Evolutionary conservation across 2,113 vertebrate species (phyloP), one percentile per base, ranked within the genome.

Genomic region (Neogale vison): DNA sequence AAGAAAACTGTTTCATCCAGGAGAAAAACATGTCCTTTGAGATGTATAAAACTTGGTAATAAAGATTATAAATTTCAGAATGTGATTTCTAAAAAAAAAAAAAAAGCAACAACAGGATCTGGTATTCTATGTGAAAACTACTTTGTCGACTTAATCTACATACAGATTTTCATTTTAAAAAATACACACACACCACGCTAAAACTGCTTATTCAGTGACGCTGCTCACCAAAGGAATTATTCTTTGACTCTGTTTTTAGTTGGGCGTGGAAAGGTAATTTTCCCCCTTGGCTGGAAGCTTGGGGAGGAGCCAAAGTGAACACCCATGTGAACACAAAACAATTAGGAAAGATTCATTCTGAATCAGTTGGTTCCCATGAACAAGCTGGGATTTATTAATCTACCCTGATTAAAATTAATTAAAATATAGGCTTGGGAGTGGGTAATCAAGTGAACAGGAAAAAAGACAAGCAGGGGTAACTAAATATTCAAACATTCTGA

Each of bases 181-280:
- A 88, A 80, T 20, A 90, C 29, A 87, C 42, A 89, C 31, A 81
- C 50, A 84, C 42, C 55, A 77, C 84, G 79, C 88, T 74, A 98
- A 98, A 99, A 98, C 96, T 99, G 98, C 98, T 98, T 98, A 98
- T 98, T 97, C 97, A 97, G 98, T 93, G 97, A 97, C 52, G 97
- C 97, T 96, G 63, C 95, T 98, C 97, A 98, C 94, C 90, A 98
- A 98, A 98, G 93, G 97, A 93, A 98, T 98, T 98, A 96, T 98
- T 98, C 96, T 98, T 97, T 95, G 98, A 98, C 97, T 97, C 88
- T 98, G 65, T 55, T 98, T 98, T 98, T 96, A 98, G 98, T 94
- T 98, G 98, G 99, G 98, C 50, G 98, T 98, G 98, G 98, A 98
- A 93, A 65, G 97, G 90, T 98, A 98, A 98, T 99, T 98, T 98